Percentiles rank a stretch among this genome's conserved stretches.
These are phyloP conservation scores for Sandelia bainsii DNA, from an alignment of 2,797 vertebrate genomes.

Conservation along the genomic window DNA sequence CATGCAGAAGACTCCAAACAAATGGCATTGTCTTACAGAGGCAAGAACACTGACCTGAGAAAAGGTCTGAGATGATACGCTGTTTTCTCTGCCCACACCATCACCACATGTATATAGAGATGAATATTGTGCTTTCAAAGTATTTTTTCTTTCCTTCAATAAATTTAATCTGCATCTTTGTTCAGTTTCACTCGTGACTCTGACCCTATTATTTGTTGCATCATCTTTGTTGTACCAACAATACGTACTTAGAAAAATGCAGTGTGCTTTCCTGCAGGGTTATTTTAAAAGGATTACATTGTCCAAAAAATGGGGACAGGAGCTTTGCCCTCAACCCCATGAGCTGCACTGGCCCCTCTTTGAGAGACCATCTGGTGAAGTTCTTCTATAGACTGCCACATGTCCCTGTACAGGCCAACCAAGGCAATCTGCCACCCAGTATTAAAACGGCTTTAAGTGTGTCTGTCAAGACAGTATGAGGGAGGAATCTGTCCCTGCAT, in stretches of 20 bases:
- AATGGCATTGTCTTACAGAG: neutral
- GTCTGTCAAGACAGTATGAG: conserved; percentile 38
- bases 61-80: neutral
- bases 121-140: neutral
- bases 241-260: conserved; percentile 17
- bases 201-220: conserved; percentile 31
- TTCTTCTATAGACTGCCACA: conserved; percentile 69
- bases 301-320: conserved; percentile 61
- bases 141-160: neutral
- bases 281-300: conserved; percentile 73
- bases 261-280: conserved; percentile 21
- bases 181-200: neutral
- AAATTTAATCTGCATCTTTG: neutral
- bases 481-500: conserved; percentile 27
- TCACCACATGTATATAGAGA: neutral
- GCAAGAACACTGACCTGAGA: no score
- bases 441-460: conserved; percentile 59
- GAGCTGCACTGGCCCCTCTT: conserved; percentile 63
- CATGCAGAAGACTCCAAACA: neutral
- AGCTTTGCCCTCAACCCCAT: conserved; percentile 63
- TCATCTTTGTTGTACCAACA: conserved; percentile 43
- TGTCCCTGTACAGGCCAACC: conserved; percentile 48
- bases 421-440: conserved; percentile 61
- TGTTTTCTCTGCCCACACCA: neutral
- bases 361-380: conserved; percentile 80